Base-by-base conservation (phyloP, 2,797 vertebrate species). In the Myripristis jacobus region DNA sequence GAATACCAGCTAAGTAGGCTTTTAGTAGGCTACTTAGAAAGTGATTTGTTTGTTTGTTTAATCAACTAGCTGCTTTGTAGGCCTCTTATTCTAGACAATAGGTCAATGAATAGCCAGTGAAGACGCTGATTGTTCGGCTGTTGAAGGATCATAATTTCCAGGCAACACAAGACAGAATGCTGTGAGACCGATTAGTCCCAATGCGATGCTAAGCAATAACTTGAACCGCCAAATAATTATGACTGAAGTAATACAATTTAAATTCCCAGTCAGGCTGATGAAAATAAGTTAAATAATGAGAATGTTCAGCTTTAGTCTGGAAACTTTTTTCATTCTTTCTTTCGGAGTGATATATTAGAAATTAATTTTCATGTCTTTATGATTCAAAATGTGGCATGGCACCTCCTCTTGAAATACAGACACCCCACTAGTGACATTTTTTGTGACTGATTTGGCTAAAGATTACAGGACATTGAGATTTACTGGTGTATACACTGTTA, bases 61-160 rank as follows among this genome's bases (percentile, higher is more conserved):
- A 73, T 61, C 18, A 19, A 21, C 31, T 27, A 21, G 16, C 59
- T 66, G 1, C 0, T 55, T 64, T 59, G 60, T 6, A 61, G 22
- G n/a, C 19, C 27, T 75, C 70, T 77, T 56, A 27, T 63, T 68
- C 52, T 6, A 13, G 12, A 79, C 50, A 84, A 77, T 65, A 25
- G 59, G 15, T n/a, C 0, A 7, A 13, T 2, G 3, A 60, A 36
- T 61, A 55, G 62, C 22, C 15, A 51, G 22, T 27, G 54, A 27
- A 65, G 57, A 9, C 10, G 25, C 34, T 47, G 61, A 63, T 38
- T 72, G 78, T 31, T 29, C 29, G 31, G 52, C 73, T 51, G 63
- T 16, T 44, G 43, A 18, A 4, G 43, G 34, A 44, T 44, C 3
- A 18, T n/a, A 18, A 3, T 44, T 44, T 44, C 5, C 1, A 6